Percentiles rank a stretch among this genome's conserved stretches.
phyloP scores from a whole-genome alignment of 1,140 invertebrate species.

The Diprion similis region DNA sequence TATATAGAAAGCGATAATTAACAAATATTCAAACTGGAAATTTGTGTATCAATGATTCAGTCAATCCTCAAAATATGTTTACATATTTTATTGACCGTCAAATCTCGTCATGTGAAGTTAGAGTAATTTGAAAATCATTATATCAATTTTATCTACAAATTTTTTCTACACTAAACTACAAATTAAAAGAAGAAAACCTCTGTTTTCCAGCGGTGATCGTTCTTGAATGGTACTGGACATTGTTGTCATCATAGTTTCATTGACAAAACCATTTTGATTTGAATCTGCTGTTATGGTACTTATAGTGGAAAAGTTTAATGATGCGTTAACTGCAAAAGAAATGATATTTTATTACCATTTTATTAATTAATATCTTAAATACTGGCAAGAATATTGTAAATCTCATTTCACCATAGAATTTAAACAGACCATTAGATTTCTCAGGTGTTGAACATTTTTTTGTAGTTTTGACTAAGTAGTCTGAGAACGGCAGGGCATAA shows the following conservation, averaged over 20 bases:
- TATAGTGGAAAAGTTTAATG: slow-evolving; percentile 36
- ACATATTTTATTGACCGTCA: background rate
- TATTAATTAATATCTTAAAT: slow-evolving; percentile 9
- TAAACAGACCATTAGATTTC: slow-evolving; percentile 48
- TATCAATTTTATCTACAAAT: too few species aligned
- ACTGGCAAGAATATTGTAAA: background rate
- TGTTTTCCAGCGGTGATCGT: background rate
- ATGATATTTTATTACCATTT: background rate
- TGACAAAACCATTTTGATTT: slow-evolving; percentile 27
- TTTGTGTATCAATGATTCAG: background rate
- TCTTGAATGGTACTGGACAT: slow-evolving; percentile 19
- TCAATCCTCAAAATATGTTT: background rate
- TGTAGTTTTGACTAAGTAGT: slow-evolving; percentile 67
- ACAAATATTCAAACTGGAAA: slow-evolving; percentile 24
- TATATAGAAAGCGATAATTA: slow-evolving; percentile 63
- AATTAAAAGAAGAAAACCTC: background rate
- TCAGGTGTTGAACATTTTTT: slow-evolving; percentile 66
- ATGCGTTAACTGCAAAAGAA: slow-evolving; percentile 15
- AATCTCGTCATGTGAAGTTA: background rate
- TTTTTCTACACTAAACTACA: too few species aligned
- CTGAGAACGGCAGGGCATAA: slow-evolving; percentile 72
- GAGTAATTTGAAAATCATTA: slow-evolving; percentile 13
- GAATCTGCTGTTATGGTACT: slow-evolving; percentile 22
- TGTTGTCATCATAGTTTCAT: slow-evolving; percentile 32
- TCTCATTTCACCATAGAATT: slow-evolving; percentile 5